Conservation (phyloP, 2,113 vertebrate species). For the Antigone vipio region DNA sequence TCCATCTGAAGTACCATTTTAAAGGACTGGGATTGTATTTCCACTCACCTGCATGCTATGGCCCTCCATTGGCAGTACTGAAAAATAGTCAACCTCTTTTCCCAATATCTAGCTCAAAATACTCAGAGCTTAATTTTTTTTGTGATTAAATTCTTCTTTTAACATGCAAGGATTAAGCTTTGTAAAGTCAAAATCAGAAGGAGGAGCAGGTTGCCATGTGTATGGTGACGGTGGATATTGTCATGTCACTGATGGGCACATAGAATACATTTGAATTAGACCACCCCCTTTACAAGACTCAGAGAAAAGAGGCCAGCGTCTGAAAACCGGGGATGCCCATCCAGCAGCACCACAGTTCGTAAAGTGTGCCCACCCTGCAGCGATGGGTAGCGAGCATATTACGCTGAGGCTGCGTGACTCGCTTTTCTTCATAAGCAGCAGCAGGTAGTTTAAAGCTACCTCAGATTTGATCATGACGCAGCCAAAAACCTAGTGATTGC, state of each 20-base stretch:
- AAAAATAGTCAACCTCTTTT: neutral
- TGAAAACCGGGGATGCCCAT: neutral
- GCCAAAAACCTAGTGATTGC: neutral
- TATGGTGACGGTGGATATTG: neutral
- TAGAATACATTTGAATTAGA: neutral
- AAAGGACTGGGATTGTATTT: neutral
- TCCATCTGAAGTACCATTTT: neutral
- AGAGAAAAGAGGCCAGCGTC: neutral
- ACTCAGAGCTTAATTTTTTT: neutral
- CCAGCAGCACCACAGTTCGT: neutral
- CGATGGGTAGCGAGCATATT: neutral
- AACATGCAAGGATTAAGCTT: neutral
- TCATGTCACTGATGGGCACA: neutral
- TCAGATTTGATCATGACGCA: neutral
- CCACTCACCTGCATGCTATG: neutral
- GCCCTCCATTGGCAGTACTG: neutral
- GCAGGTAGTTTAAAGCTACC: neutral
- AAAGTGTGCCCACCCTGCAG: neutral
- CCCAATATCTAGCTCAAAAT: neutral
- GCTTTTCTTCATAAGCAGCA: neutral
- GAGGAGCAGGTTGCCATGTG: neutral
- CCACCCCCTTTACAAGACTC: neutral
- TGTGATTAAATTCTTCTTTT: neutral
- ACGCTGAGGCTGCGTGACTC: neutral
- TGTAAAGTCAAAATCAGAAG: neutral